Evolutionary conservation across 2,113 vertebrate genomes (phyloP).

Genomic region (Climacteris rufus): DNA sequence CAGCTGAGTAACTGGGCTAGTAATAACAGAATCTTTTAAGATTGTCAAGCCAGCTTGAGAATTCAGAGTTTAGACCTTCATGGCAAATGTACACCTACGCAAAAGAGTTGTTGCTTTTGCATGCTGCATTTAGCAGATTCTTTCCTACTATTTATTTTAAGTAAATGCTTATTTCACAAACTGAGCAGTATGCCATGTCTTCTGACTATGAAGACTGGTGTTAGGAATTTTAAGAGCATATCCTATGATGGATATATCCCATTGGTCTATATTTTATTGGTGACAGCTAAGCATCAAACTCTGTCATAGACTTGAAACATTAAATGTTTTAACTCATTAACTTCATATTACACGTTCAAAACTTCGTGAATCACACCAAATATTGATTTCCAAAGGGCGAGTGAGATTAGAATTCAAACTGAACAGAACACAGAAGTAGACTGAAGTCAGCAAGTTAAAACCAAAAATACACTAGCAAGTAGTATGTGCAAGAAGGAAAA

Average conservation of each 20-base stretch:
- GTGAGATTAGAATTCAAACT: background rate
- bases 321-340: background rate
- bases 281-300: background rate
- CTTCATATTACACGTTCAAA: background rate
- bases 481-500: background rate
- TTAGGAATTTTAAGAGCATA: background rate
- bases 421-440: background rate
- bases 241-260: background rate
- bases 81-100: background rate
- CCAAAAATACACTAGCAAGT: background rate
- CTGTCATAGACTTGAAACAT: background rate
- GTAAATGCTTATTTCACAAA: background rate
- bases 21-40: background rate
- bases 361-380: background rate
- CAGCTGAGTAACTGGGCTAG: background rate
- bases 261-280: background rate
- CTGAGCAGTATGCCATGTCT: background rate
- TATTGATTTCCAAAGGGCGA: background rate
- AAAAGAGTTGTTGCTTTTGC: background rate
- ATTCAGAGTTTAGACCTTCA: background rate
- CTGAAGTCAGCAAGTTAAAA: background rate
- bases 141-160: background rate
- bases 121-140: background rate
- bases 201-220: background rate
- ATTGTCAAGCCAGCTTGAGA: background rate